Base-by-base conservation (phyloP, 2,888 invertebrate species). In the Baronia brevicornis region DNA sequence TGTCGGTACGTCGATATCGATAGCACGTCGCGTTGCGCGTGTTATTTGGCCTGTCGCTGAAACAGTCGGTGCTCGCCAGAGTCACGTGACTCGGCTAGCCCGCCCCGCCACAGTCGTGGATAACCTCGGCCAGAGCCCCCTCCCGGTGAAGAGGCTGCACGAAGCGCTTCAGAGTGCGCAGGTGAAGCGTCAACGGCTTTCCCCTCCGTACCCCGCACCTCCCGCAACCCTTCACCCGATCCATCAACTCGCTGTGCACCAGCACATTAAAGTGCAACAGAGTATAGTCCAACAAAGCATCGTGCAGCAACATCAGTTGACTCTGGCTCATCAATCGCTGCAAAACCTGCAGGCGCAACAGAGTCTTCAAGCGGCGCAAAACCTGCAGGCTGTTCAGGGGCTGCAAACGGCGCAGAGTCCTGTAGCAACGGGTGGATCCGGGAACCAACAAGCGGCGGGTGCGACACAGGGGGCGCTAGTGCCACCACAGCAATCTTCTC, bases 141-240 rank as follows among this genome's bases (percentile, higher is more conserved):
- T 80, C 54, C 84, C 82, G 74, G 84, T 82, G 77, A 84, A 84
- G 82, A 78, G 84, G 86, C 85, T 84, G 86, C 85, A 86, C 82
- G 86, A 84, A 77, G 85, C 85, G 78, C 84, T 86, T 66, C 86
- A 82, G 75, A 77, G 82, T 75, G 84, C 84, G 61, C 84, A 84
- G 74, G 85, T 84, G 74, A 86, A 87, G 84, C 85, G 87, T 60
- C 87, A 87, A 86, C 86, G 86, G 73, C 86, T 87, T 73, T 80
- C 84, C 68, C 85, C 84, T 48, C 80, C 84, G 61, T 87, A 86
- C 73, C 85, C 86, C 77, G 72, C 85, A 66, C 80, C 78, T 59
- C 69, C 78, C 48, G 44, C 68, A 38, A 62, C 68, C 53, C 75
- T 79, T 39, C 82, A 78, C 51, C 79, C 77, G 18, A 79, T 78